These are phyloP conservation scores for Anadara kagoshimensis DNA, from an alignment of 1,140 invertebrate species.

Conservation along the genomic window DNA sequence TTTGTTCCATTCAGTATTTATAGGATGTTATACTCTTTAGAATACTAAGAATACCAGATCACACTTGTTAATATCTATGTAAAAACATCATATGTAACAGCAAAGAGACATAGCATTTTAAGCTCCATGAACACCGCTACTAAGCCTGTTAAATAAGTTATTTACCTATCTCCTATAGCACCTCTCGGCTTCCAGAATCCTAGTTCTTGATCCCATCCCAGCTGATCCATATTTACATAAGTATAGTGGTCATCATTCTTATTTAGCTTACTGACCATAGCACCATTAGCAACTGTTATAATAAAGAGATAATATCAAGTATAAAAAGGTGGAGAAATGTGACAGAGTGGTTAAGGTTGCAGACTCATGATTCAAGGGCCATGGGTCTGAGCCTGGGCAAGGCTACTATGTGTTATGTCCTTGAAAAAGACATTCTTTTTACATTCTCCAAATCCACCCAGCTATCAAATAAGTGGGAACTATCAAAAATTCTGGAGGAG, in stretches of 20 bases:
- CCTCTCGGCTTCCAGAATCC: constrained; percentile 67
- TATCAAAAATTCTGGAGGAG: too few relatives aligned
- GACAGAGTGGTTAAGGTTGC: too few relatives aligned
- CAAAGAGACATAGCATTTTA: neutral
- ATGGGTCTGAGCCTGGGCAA: too few relatives aligned
- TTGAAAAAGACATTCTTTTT: too few relatives aligned
- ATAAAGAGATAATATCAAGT: neutral
- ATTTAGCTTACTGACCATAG: constrained; percentile 63
- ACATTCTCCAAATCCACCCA: too few relatives aligned
- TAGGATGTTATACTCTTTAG: too few relatives aligned
- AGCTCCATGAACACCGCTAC: neutral
- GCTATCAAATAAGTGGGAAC: too few relatives aligned
- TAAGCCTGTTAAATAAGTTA: neutral
- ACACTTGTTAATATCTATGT: neutral
- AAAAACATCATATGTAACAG: neutral
- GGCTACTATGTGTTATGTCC: neutral
- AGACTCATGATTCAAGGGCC: too few relatives aligned
- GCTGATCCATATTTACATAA: constrained; percentile 66
- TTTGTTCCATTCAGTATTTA: too few relatives aligned
- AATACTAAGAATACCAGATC: too few relatives aligned
- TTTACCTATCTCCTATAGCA: constrained; percentile 68
- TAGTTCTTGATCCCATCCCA: constrained; percentile 58
- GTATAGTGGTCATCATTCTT: constrained; percentile 66
- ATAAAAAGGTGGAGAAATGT: neutral
- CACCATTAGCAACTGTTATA: constrained; percentile 62